Base-by-base conservation (phyloP, 2,888 invertebrate genomes). In the Microdon myrmicae region DNA sequence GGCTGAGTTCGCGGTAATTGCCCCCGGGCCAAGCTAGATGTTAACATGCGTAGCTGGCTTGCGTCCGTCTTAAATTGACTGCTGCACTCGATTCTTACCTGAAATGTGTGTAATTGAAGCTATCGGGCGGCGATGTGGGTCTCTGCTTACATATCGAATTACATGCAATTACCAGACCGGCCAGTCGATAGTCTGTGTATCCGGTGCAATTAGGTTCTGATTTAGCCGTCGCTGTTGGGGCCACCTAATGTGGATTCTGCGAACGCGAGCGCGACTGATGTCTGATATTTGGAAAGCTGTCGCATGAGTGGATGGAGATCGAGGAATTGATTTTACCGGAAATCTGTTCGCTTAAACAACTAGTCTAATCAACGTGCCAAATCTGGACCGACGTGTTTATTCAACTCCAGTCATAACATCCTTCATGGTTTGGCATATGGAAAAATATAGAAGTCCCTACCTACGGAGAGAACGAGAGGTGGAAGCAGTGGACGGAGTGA, bases 291-390 rank as follows among this genome's bases (percentile, higher is more conserved):
- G 23, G 34, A 37, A 34, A 3, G 45, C 51, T 41, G 61, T 44
- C 56, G 45, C 41, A 35, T 28, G 34, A 14, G 38, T 61, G 39
- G 61, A 44, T 17, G n/a, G 8, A 32, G 47, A 53, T 26, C 45
- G 58, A 64, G 47, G 53, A 53, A 58, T 58, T 53, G 58, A 64
- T 64, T 47, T 64, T 45, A 26, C 23, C 34, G 35, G 31, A 37
- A 45, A 55, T 48, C 35, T 32, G 37, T n/a, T n/a, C n/a, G 43
- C n/a, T 38, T 32, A 58, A 64, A 53, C 51, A 53, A 53, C 56
- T 53, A 49, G 32, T 53, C 39, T 53, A 64, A 58, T 64, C 64
- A 64, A 64, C 56, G 58, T 64, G 64, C 51, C 58, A 64, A 64
- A 64, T 58, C 64, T 44, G 48, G n/a, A n/a, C 43, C 38, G 37